Evolutionary conservation across 2,797 vertebrate species (phyloP).

Genomic region (Thaleichthys pacificus): DNA sequence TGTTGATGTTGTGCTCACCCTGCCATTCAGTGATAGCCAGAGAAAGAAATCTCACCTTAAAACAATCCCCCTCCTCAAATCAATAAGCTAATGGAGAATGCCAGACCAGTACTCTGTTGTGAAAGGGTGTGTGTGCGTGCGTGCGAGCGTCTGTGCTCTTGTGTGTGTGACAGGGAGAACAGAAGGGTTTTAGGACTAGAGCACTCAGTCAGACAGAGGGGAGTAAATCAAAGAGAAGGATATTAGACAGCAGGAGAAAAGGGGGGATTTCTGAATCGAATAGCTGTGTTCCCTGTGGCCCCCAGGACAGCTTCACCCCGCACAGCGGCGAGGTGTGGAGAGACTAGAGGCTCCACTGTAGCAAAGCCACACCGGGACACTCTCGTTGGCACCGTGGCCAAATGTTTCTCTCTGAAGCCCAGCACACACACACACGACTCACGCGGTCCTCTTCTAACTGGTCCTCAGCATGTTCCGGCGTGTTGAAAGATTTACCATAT

Average conservation of each 20-base stretch:
- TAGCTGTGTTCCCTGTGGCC: too few relatives aligned
- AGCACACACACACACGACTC: neutral
- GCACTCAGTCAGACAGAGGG: too few relatives aligned
- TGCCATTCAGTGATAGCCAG: conserved; percentile 42
- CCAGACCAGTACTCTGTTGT: conserved; percentile 21
- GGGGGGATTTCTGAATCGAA: too few relatives aligned
- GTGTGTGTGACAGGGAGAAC: conserved; percentile 19
- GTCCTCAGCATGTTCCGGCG: neutral
- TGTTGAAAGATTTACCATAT: neutral
- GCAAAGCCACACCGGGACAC: too few relatives aligned
- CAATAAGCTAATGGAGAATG: conserved; percentile 71
- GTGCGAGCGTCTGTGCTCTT: neutral
- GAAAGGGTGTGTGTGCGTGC: conserved; percentile 5
- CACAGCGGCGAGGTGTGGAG: too few relatives aligned
- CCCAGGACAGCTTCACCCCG: too few relatives aligned
- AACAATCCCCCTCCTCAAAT: conserved; percentile 44
- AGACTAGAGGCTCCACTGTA: too few relatives aligned
- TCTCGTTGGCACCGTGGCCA: too few relatives aligned
- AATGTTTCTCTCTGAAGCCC: conserved; percentile 45
- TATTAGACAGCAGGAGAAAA: too few relatives aligned
- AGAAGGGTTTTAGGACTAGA: too few relatives aligned
- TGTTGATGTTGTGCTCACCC: conserved; percentile 45
- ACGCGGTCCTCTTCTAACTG: neutral
- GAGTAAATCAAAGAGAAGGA: too few relatives aligned
- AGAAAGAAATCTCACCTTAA: conserved; percentile 31